These are phyloP conservation scores for Amblyopsis hoosieri DNA, from an alignment of 2,797 vertebrate species.

Conservation along the genomic window DNA sequence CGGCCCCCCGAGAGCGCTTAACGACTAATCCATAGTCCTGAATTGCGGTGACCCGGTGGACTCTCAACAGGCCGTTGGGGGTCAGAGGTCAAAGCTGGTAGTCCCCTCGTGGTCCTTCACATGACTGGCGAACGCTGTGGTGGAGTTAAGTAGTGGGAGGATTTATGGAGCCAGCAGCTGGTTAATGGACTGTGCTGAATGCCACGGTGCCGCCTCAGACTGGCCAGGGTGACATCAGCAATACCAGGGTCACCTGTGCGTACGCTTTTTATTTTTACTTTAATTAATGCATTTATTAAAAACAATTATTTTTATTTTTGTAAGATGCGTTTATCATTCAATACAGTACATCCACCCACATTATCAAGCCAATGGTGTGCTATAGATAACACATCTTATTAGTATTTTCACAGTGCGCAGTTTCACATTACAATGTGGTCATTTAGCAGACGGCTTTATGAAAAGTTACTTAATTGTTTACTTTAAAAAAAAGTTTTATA, in stretches of 20 bases:
- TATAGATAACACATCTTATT: too few relatives aligned
- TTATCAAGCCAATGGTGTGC: too few relatives aligned
- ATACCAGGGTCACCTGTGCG: slow-evolving; percentile 2
- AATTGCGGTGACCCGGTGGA: slow-evolving; percentile 31
- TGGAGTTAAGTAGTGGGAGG: slow-evolving; percentile 38
- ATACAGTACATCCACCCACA: too few relatives aligned
- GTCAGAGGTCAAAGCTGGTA: slow-evolving; percentile 41
- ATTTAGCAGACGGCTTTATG: too few relatives aligned
- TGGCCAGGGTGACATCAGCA: slow-evolving; percentile 40
- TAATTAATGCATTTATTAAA: too few relatives aligned
- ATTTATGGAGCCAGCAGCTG: slow-evolving; percentile 52
- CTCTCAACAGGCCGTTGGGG: slow-evolving; percentile 12
- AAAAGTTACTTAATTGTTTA: too few relatives aligned
- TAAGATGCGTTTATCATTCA: too few relatives aligned
- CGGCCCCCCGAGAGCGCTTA: slow-evolving; percentile 8
- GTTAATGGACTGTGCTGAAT: slow-evolving; percentile 60
- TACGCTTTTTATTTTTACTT: too few relatives aligned
- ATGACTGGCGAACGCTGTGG: background rate
- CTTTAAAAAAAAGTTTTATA: too few relatives aligned
- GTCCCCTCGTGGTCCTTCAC: slow-evolving; percentile 52
- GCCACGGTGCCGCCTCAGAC: slow-evolving; percentile 34
- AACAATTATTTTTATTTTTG: too few relatives aligned
- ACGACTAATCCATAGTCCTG: slow-evolving; percentile 39
- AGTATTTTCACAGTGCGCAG: too few relatives aligned
- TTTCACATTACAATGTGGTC: too few relatives aligned